Percentiles rank a stretch among this genome's conserved stretches.
phyloP scores from a whole-genome alignment of 2,888 invertebrate genomes.

The Lamellibrachia columna region DNA sequence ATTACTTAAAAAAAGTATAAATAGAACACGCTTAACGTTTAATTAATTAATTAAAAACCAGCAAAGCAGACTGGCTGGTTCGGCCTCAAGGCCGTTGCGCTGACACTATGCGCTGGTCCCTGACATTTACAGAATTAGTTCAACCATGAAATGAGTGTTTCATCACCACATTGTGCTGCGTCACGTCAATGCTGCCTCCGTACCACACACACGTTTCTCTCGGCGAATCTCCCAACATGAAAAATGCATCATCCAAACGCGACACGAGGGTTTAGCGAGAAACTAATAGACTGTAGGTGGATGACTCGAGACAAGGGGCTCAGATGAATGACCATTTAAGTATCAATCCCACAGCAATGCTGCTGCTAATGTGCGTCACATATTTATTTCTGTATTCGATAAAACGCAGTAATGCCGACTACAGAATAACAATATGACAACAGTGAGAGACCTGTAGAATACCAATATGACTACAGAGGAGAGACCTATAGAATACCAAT shows the following conservation, averaged over 20 bases:
- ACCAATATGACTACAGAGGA: too few species aligned
- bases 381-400: slow-evolving; percentile 1
- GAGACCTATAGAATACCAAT: too few species aligned
- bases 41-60: too few species aligned
- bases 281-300: background rate
- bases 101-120: background rate
- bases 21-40: too few species aligned
- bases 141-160: slow-evolving; percentile 1
- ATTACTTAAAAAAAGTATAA: too few species aligned
- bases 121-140: background rate
- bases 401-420: background rate
- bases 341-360: background rate
- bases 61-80: background rate
- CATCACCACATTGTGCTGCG: background rate
- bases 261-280: background rate
- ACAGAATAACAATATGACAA: background rate
- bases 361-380: slow-evolving; percentile 9
- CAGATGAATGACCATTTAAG: background rate
- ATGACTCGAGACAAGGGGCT: background rate
- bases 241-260: background rate
- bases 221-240: background rate
- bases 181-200: background rate
- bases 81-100: background rate
- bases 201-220: background rate
- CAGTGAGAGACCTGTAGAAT: background rate